Base-by-base conservation (phyloP, 2,797 vertebrate genomes). In the Lophotriccus pileatus region DNA sequence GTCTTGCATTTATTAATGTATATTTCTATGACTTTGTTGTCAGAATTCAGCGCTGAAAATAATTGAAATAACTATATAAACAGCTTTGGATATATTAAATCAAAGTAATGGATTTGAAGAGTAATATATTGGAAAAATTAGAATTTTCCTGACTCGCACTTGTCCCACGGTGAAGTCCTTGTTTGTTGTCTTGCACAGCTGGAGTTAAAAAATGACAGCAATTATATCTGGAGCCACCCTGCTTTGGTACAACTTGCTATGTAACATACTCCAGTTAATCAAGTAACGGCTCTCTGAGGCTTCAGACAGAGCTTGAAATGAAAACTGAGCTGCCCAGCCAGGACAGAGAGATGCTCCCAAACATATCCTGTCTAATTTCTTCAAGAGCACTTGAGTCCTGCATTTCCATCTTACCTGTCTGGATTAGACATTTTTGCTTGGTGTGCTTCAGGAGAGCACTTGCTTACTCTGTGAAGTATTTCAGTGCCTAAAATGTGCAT, bases 241-340 rank as follows among this genome's bases (percentile, higher is more conserved):
- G 59, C 24, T 76, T 92, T 86, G 77, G 21, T 52, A 47, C 49
- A 86, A 75, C 55, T 73, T 69, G 50, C 66, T 91, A 24, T 69
- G n/a, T 83, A 81, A 46, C n/a, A 44, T 20, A 78, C 24, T n/a
- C 58, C 70, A 49, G 43, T 67, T 89, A 90, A 91, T 94, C 30
- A 87, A 89, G 21, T 47, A 90, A 66, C 49, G 69, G 76, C 68
- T 94, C 74, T 80, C 34, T 87, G 91, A 94, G 88, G 89, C 53
- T 92, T 84, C 91, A 87, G 73, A 88, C 53, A 44, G 83, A 78
- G 60, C 43, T 86, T 68, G 93, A 92, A 91, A 84, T 93, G 50
- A 96, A 96, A 92, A 95, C 85, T 63, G 93, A 94, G 68, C 89
- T 97, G 95, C 95, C 89, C 89, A 95, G 73, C 80, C 87, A 95